phyloP scores from a whole-genome alignment of 2,113 vertebrate genomes.

The Echinops telfairi region DNA sequence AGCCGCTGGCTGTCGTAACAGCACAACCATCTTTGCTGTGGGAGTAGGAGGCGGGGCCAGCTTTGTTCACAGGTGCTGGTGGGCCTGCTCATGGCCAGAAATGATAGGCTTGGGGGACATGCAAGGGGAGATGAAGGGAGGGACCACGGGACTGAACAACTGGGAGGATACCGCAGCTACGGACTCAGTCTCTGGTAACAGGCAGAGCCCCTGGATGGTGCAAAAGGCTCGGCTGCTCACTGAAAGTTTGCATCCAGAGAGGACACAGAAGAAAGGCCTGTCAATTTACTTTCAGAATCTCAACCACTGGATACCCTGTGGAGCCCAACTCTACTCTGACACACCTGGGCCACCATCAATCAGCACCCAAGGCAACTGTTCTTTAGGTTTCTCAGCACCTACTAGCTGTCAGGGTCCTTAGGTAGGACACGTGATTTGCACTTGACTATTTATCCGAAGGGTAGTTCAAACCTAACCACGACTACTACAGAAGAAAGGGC shows the following conservation, averaged over 20 bases:
- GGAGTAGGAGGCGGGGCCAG: background rate
- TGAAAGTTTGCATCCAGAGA: background rate
- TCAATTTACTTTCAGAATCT: too few relatives aligned
- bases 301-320: too few relatives aligned
- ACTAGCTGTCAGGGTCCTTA: background rate
- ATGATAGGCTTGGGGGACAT: rapidly evolving
- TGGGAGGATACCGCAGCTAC: background rate
- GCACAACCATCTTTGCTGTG: background rate
- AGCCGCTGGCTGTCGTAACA: background rate
- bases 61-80: rapidly evolving
- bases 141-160: too few relatives aligned
- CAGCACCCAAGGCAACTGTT: too few relatives aligned
- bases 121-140: background rate
- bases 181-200: background rate
- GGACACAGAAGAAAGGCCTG: too few relatives aligned
- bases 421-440: background rate
- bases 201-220: background rate
- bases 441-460: background rate
- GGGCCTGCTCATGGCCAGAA: background rate
- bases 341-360: too few relatives aligned
- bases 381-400: too few relatives aligned
- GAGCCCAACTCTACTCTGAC: too few relatives aligned
- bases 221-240: background rate
- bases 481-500: background rate
- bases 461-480: background rate